Base-by-base conservation (phyloP, 2,888 invertebrate genomes). In the Chalcis sispes region DNA sequence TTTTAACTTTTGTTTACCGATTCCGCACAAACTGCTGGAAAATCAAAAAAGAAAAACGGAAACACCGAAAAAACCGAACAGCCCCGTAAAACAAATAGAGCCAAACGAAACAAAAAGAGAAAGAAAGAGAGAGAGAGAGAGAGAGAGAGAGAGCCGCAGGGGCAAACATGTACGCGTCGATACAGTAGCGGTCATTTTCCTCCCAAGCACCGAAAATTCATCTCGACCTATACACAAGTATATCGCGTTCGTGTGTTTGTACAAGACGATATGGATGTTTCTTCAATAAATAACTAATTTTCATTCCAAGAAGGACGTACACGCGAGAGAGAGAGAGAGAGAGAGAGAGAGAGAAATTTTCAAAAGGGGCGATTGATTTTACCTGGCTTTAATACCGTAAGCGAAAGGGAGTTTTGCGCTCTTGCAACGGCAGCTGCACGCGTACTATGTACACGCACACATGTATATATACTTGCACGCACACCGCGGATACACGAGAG, bases 221-320 rank as follows among this genome's bases (percentile, higher is more conserved):
- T 4, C 13, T n/a, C 7, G 23, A 1, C 23, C 42, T 18, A 15
- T 62, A 7, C 10, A 36, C 4, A 36, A 10, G 36, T 27, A 18
- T 61, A 0, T 3, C 50, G 18, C 25, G 27, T 27, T 0, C 0
- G 10, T 15, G 7, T 36, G 23, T 10, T 25, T 25, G 1, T 29
- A 56, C n/a, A 25, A 8, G 36, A 29, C 58, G 25, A 36, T n/a
- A 10, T n/a, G 59, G 46, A 69, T 64, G 61, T 67, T 72, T 62
- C 59, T n/a, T 69, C 50, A 64, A 72, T 72, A 77, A 77, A 77
- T 58, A 73, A 69, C 72, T 73, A 73, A 77, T 77, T 73, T 77
- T 69, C 62, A 36, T 48, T n/a, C 54, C 50, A n/a, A n/a, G 48
- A 25, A n/a, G 29, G 10, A 8, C 13, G 56, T 23, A 23, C 8